Evolutionary conservation across 2,113 vertebrate species (phyloP).

Genomic region (Etheostoma cragini): DNA sequence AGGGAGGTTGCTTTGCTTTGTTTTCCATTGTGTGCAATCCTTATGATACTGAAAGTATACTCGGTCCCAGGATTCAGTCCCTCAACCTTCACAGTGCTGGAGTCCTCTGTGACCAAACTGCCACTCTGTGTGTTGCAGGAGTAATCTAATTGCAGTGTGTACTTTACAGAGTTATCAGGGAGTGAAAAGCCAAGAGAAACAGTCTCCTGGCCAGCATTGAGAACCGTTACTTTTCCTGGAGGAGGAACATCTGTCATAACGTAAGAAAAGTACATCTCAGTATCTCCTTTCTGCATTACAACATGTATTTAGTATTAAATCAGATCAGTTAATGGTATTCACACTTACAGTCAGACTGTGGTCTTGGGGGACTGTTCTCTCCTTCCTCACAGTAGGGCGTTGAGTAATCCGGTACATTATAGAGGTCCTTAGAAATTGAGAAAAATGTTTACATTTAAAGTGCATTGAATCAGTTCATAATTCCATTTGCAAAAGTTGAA

Average conservation of each 20-base stretch:
- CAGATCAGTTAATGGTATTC: neutral
- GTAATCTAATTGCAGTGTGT: constrained; percentile 38
- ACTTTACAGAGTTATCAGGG: neutral
- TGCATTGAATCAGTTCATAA: neutral
- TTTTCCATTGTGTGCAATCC: constrained; percentile 29
- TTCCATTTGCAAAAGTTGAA: neutral
- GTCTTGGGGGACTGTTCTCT: neutral
- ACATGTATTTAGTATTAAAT: neutral
- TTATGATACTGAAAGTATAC: constrained; percentile 50
- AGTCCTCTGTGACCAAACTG: constrained; percentile 4
- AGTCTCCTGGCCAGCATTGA: constrained; percentile 11
- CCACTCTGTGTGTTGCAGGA: neutral
- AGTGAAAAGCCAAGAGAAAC: constrained; percentile 42
- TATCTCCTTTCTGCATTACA: neutral
- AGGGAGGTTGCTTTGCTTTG: constrained; percentile 20
- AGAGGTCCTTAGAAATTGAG: constrained; percentile 6
- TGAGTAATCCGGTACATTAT: neutral
- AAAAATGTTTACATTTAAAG: neutral
- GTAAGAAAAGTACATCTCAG: neutral
- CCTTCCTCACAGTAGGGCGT: too few relatives aligned
- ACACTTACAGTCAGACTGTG: constrained; percentile 21
- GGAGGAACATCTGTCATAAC: constrained; percentile 45
- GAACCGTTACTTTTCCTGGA: constrained; percentile 31
- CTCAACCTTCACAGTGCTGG: constrained; percentile 10
- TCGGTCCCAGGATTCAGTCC: constrained; percentile 57